Percentiles rank a stretch among this genome's conserved stretches.
Conservation (phyloP, 2,888 invertebrate species). For the Digitonthophagus gazella region DNA sequence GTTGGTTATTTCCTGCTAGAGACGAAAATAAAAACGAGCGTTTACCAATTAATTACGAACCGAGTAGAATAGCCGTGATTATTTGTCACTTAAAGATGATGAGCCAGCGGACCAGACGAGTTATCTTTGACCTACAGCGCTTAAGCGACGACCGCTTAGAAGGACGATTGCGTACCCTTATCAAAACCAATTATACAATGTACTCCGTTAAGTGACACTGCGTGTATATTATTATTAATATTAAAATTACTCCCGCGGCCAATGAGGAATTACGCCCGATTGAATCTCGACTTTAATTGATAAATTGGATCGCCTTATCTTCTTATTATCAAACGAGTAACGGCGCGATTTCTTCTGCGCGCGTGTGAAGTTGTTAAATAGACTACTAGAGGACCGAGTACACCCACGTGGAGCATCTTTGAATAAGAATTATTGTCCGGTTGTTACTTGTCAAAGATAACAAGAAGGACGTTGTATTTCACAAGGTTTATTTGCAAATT, state of each 20-base stretch:
- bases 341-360: neutral
- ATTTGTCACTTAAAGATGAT: conserved; percentile 52
- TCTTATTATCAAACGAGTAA: neutral
- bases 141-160: conserved; percentile 27
- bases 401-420: neutral
- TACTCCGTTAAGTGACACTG: conserved; percentile 51
- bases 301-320: conserved; percentile 48
- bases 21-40: conserved; percentile 48
- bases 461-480: neutral
- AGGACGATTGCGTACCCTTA: conserved; percentile 48
- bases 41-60: conserved; percentile 51
- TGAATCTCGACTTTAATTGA: conserved; percentile 51
- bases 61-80: conserved; percentile 49
- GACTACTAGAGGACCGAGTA: neutral
- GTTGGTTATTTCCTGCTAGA: conserved; percentile 27
- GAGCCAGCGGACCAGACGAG: conserved; percentile 40
- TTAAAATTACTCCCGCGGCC: conserved; percentile 49
- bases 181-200: conserved; percentile 53
- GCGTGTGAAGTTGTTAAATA: neutral
- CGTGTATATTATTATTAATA: conserved; percentile 42
- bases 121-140: conserved; percentile 14
- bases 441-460: neutral
- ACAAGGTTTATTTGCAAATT: too few species aligned
- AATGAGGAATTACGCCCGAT: conserved; percentile 45
- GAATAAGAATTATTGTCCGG: neutral